Percentiles rank a stretch among this genome's conserved stretches.
Conservation (phyloP, 1,140 invertebrate species). For the Macrotrachela quadricornifera region DNA sequence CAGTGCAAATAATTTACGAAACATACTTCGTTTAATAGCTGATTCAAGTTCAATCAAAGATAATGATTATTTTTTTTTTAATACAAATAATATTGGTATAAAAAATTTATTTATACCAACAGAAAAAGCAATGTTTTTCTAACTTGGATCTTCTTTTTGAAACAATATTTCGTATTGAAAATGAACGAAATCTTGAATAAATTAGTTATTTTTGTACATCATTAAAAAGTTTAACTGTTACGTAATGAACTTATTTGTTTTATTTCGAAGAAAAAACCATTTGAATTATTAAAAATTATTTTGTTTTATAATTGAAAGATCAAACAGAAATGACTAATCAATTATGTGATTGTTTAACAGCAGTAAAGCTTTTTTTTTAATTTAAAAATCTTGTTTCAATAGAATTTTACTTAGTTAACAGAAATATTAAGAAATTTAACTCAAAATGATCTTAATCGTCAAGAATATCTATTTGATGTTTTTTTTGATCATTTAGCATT, state of each 20-base stretch:
- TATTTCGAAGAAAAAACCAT: slow-evolving; percentile 2
- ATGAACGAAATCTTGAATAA: slow-evolving; percentile 1
- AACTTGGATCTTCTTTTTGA: neutral
- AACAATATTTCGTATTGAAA: slow-evolving; percentile 4
- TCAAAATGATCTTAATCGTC: neutral
- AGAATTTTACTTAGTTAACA: neutral
- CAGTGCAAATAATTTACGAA: too few relatives aligned
- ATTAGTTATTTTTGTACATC: slow-evolving; percentile 3
- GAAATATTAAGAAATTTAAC: slow-evolving; percentile 5
- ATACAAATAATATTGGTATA: slow-evolving; percentile 43
- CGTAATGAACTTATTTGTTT: neutral
- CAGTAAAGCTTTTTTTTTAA: neutral
- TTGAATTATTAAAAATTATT: too few relatives aligned
- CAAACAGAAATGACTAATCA: too few relatives aligned
- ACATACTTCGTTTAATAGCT: too few relatives aligned
- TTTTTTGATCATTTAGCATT: slow-evolving; percentile 36
- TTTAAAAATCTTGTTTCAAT: neutral
- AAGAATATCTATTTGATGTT: slow-evolving; percentile 12
- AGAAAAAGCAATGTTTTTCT: slow-evolving; percentile 12
- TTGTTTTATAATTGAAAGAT: too few relatives aligned
- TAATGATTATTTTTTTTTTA: slow-evolving; percentile 50
- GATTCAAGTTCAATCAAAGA: slow-evolving; percentile 53
- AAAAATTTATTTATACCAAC: slow-evolving; percentile 1
- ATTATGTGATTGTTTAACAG: too few relatives aligned
- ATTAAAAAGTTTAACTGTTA: slow-evolving; percentile 6